Conservation (phyloP, 2,113 vertebrate species). For the Gulo gulo region DNA sequence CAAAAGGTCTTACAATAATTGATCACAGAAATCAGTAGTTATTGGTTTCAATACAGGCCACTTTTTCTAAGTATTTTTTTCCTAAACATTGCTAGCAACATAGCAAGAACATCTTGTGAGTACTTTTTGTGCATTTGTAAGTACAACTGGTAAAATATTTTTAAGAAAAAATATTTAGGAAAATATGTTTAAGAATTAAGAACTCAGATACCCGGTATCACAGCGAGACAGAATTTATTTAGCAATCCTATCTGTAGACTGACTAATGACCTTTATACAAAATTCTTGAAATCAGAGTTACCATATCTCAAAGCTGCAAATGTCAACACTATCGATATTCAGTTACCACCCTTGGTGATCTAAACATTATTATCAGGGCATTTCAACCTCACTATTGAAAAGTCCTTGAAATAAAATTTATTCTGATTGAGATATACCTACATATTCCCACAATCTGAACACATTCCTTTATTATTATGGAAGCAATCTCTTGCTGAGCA, state of each 20-base stretch:
- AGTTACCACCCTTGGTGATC: neutral
- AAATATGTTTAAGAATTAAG: neutral
- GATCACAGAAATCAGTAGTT: neutral
- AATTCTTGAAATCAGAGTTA: neutral
- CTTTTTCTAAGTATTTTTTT: neutral
- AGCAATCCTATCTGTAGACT: neutral
- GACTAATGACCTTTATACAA: neutral
- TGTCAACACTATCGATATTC: neutral
- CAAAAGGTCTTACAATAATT: neutral
- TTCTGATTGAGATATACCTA: neutral
- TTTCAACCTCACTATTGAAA: constrained; percentile 16
- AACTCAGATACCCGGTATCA: neutral
- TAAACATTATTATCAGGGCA: constrained; percentile 40
- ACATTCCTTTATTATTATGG: neutral
- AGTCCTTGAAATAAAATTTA: constrained; percentile 11
- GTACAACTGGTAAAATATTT: neutral
- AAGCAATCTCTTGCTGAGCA: neutral
- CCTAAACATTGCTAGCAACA: neutral
- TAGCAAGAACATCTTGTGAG: neutral
- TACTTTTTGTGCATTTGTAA: neutral
- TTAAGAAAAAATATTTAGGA: neutral
- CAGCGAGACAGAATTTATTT: neutral
- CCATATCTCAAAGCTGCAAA: neutral
- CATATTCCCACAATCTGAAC: neutral
- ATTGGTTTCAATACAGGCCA: neutral